These are phyloP conservation scores for Echinometra lucunter DNA, from an alignment of 53 echinoderm and acorn worm genomes.

Conservation along the genomic window DNA sequence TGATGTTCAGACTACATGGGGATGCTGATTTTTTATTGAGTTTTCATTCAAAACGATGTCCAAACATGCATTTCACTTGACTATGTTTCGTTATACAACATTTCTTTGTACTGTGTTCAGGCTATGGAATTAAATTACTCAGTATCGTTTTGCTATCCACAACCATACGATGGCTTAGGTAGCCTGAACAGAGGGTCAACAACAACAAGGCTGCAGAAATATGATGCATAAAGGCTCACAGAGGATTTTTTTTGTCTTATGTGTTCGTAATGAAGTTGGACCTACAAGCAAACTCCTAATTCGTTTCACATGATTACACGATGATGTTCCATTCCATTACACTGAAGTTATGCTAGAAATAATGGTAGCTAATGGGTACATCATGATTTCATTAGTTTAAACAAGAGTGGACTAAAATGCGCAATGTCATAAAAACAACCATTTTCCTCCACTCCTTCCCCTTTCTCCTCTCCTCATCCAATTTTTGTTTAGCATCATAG, in stretches of 20 bases:
- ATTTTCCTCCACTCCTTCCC: neutral
- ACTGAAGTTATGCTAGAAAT: neutral
- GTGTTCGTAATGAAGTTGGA: neutral
- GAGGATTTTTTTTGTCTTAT: neutral
- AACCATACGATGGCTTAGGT: too few species aligned
- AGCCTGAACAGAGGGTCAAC: too few species aligned
- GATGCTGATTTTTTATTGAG: too few species aligned
- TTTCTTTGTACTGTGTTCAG: too few species aligned
- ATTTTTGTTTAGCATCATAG: neutral
- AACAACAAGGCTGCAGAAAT: neutral
- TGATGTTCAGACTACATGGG: too few species aligned
- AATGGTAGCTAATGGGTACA: neutral
- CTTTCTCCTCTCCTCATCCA: neutral
- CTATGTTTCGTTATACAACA: too few species aligned
- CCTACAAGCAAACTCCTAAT: conserved; percentile 19
- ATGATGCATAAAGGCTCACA: neutral
- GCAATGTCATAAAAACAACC: neutral
- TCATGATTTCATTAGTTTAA: conserved; percentile 6
- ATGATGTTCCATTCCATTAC: conserved; percentile 32
- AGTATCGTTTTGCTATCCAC: too few species aligned
- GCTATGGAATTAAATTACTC: too few species aligned
- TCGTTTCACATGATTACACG: neutral
- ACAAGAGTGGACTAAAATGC: neutral
- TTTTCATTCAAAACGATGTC: too few species aligned
- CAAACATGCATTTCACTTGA: too few species aligned